A percentile compares a stretch with the other conserved stretches of the same genome.
Evolutionary conservation across 2,113 vertebrate genomes (phyloP).

Genomic region (Prietella phreatophila): DNA sequence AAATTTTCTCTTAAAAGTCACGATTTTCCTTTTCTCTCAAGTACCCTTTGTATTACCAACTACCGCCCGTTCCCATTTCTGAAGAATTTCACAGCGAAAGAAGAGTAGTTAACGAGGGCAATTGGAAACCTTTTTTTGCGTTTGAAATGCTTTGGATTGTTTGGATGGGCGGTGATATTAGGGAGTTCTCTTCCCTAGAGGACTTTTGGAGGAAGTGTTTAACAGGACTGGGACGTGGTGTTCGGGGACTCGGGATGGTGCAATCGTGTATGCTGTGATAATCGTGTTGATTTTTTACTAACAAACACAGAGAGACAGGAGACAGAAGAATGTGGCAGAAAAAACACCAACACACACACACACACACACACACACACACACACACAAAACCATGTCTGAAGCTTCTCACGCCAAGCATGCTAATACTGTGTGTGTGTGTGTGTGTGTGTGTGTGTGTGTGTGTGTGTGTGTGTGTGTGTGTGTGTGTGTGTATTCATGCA

Average conservation of each 20-base stretch:
- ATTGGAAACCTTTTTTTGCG: not conserved
- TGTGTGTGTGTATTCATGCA: conserved; percentile 1
- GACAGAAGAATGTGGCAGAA: not conserved
- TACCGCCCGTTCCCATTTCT: not conserved
- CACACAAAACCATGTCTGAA: not conserved
- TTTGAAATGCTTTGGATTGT: not conserved
- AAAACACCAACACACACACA: conserved; percentile 6
- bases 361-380: not conserved
- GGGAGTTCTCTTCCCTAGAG: not conserved
- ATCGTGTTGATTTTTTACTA: conserved; percentile 2
- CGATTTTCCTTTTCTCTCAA: not conserved
- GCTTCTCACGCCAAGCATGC: not conserved
- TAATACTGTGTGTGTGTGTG: not conserved
- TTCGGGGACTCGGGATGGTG: not conserved
- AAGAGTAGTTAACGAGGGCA: not conserved
- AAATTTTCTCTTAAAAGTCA: not conserved
- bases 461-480: not conserved
- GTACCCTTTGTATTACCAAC: no score
- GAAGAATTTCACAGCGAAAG: not conserved
- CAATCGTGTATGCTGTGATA: not conserved
- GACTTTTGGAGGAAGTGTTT: not conserved
- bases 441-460: not conserved
- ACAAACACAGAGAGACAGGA: not conserved
- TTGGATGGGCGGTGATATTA: not conserved
- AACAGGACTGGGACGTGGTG: not conserved